Conservation (phyloP, 2,797 vertebrate genomes). For the Hapalemur alaotrensis region DNA sequence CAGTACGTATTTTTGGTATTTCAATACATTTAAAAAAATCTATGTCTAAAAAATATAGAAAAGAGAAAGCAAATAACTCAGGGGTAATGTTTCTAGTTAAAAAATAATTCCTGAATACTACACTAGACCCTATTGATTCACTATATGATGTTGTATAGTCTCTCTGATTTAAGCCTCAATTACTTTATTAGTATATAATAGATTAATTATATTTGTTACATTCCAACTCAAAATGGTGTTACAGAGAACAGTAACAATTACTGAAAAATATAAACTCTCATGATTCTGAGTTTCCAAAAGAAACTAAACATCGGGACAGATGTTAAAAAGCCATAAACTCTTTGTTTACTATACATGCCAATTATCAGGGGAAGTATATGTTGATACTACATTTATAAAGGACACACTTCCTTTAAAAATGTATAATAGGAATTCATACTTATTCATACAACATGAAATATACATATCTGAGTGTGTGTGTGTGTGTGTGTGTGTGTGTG, state of each 20-base stretch:
- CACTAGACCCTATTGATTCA: not conserved
- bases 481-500: not conserved
- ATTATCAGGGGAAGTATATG: not conserved
- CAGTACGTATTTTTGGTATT: not conserved
- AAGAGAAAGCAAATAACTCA: conserved; percentile 18
- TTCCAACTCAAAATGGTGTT: not conserved
- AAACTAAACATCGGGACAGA: not conserved
- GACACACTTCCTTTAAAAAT: not conserved
- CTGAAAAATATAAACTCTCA: not conserved
- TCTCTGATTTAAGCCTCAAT: not conserved
- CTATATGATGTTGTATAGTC: not conserved
- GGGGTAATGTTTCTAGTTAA: not conserved
- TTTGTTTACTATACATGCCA: not conserved
- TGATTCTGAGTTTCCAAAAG: not conserved
- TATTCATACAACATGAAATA: not conserved
- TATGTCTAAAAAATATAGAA: not conserved
- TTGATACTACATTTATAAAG: not conserved
- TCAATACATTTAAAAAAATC: not conserved
- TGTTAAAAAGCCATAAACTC: not conserved
- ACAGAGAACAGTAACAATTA: not conserved
- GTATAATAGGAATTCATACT: not conserved
- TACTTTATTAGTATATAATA: not conserved
- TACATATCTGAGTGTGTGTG: not conserved
- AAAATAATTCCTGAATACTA: not conserved
- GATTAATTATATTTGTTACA: not conserved